Percentiles rank a stretch among this genome's conserved stretches.
Evolutionary conservation across 2,113 vertebrate genomes (phyloP).

Genomic region (Festucalex cinctus): DNA sequence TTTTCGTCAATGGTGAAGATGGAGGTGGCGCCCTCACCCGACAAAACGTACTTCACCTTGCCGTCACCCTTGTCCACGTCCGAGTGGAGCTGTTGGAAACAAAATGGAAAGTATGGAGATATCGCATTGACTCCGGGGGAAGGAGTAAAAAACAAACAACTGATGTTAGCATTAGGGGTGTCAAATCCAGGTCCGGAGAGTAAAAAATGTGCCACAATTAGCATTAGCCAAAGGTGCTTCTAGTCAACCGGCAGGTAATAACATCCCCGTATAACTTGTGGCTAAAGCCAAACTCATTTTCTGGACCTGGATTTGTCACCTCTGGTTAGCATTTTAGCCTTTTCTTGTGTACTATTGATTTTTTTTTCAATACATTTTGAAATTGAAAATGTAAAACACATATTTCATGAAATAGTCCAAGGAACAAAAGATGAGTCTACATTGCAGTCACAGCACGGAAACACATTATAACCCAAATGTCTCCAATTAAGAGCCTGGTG

Average conservation of each 20-base stretch:
- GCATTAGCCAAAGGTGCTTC: no score
- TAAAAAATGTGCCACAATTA: no score
- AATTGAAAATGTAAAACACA: neutral
- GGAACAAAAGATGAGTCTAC: neutral
- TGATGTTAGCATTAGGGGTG: neutral
- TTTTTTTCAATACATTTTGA: no score
- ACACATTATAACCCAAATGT: neutral
- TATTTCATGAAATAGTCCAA: no score
- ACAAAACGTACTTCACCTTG: slow-evolving; percentile 94
- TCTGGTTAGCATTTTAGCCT: no score
- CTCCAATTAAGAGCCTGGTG: neutral
- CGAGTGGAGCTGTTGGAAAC: slow-evolving; percentile 87
- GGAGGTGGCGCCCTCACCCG: slow-evolving; percentile 91
- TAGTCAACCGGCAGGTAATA: no score
- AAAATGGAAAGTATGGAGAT: neutral
- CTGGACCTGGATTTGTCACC: no score
- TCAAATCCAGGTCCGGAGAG: no score
- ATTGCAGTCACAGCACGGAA: neutral
- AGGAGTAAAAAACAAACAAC: neutral
- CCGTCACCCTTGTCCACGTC: slow-evolving; percentile 95
- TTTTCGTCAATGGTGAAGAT: slow-evolving; percentile 98
- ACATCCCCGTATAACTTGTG: no score
- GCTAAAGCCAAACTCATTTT: no score
- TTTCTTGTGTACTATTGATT: no score
- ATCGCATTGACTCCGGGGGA: neutral